phyloP scores from a whole-genome alignment of 1,140 invertebrate species.

The Vanessa tameamea region DNA sequence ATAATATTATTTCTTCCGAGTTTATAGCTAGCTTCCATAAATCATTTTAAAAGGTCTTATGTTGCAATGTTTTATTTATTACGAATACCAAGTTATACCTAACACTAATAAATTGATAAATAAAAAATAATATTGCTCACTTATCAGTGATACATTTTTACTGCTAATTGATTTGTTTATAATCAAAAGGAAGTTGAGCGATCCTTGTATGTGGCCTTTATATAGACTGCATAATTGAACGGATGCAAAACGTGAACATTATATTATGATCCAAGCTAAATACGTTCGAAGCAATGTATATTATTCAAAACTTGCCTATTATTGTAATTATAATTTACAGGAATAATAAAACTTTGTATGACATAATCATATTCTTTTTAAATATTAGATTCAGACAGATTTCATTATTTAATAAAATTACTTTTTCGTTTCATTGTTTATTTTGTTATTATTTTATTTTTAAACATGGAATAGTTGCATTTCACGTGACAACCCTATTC shows the following conservation, averaged over 20 bases:
- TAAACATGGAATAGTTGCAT: neutral
- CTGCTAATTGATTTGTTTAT: neutral
- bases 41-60: no score
- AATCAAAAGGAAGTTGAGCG: conserved; percentile 11
- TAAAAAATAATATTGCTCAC: neutral
- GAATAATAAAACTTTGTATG: no score
- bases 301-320: neutral
- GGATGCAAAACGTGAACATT: neutral
- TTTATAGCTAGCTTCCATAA: no score
- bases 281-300: neutral
- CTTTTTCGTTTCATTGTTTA: no score
- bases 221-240: conserved; percentile 8
- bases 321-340: neutral
- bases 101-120: neutral
- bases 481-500: neutral
- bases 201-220: conserved; percentile 15
- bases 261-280: neutral
- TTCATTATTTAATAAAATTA: no score
- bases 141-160: neutral
- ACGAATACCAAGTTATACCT: no score
- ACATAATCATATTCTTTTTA: no score
- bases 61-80: no score
- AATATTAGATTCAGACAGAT: no score
- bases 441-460: neutral
- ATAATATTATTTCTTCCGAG: no score